Evolutionary conservation across 92 coral and sea anemone genomes (phyloP).

Genomic region (Porites evermanni): DNA sequence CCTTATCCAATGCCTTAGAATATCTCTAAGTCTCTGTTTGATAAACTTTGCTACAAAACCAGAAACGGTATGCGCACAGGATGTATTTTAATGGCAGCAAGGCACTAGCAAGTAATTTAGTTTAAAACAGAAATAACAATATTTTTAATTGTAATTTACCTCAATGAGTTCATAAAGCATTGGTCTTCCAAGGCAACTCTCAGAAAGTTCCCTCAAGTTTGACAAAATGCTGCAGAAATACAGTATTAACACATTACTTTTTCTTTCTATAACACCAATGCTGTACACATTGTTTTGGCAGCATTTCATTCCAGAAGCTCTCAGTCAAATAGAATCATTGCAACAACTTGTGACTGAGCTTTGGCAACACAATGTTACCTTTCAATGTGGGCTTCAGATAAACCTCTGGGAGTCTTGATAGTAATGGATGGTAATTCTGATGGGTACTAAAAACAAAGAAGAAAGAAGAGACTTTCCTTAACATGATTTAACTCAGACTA

Average conservation of each 20-base stretch:
- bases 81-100: too few relatives aligned
- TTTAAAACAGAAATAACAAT: too few relatives aligned
- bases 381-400: slow-evolving; percentile 90
- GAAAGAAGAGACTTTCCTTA: background rate
- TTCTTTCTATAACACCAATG: too few relatives aligned
- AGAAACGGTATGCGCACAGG: too few relatives aligned
- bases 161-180: slow-evolving; percentile 96
- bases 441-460: slow-evolving; percentile 71
- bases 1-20: too few relatives aligned
- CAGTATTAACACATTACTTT: background rate
- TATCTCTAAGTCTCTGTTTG: too few relatives aligned
- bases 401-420: slow-evolving; percentile 90
- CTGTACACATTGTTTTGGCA: too few relatives aligned
- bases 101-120: too few relatives aligned
- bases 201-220: slow-evolving; percentile 87
- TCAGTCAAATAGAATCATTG: too few relatives aligned
- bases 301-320: too few relatives aligned
- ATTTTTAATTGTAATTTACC: slow-evolving; percentile 38
- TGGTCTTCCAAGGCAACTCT: slow-evolving; percentile 87
- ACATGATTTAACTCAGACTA: background rate
- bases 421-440: slow-evolving; percentile 71
- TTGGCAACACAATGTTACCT: slow-evolving; percentile 59
- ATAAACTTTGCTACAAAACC: too few relatives aligned
- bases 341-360: too few relatives aligned
- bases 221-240: slow-evolving; percentile 68